Base-by-base conservation (phyloP, 2,797 vertebrate species). In the Labeo calbasu region DNA sequence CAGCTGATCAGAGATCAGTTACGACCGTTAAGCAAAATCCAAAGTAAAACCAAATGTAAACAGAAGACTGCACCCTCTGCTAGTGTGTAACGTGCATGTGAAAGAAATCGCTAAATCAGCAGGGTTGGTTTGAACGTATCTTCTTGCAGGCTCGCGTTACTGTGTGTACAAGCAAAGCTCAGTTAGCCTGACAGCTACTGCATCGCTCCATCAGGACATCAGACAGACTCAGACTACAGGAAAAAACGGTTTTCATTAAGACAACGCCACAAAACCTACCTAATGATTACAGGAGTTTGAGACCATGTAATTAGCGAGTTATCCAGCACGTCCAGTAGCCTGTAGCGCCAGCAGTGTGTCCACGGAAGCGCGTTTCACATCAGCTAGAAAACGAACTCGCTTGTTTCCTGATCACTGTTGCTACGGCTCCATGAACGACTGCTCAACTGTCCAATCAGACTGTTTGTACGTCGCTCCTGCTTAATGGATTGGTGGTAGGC, bases 161-260 rank as follows among this genome's bases (percentile, higher is more conserved):
- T 75, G 66, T 70, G 23, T 50, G 43, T 8, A 19, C 13, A 12
- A 15, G 59, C 25, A 51, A 32, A 50, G 53, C 66, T 71, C 78
- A 1, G 71, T 70, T n/a, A 77, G 66, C 59, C 28, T 53, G 40
- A 59, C 70, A 59, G 82, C 82, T 92, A 91, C 86, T 89, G 73
- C 89, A 91, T 85, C 88, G 87, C 87, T 93, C 88, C 92, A 92
- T 87, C 51, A 66, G 25, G 13, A 69, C 69, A 85, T 23, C 51
- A 48, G 81, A 59, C 14, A 43, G 25, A 72, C 36, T 86, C 40
- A 71, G 65, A 77, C 40, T 46, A 23, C 53, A 21, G 50, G 14
- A 65, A 78, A 66, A 28, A 50, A 11, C 32, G 55, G 8, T 40
- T 72, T 68, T 81, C 8, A 68, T n/a, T 19, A 13, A 61, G 8